Percentiles rank a stretch among this genome's conserved stretches.
Evolutionary conservation across 1,140 invertebrate genomes (phyloP).

Genomic region (Frieseomelitta varia): DNA sequence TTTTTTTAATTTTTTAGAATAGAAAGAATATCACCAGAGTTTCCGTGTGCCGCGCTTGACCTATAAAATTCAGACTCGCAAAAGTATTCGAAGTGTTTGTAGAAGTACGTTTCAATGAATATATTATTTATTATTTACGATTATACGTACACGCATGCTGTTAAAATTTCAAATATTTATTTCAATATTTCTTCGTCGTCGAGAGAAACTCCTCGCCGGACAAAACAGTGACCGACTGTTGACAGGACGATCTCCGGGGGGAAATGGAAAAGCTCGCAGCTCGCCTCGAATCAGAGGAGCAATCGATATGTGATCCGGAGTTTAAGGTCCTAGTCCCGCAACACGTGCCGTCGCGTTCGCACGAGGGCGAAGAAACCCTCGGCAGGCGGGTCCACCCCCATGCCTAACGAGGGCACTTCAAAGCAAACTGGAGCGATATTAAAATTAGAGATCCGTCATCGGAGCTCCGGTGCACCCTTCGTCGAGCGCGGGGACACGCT

Average conservation of each 20-base stretch:
- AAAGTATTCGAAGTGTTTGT: too few relatives aligned
- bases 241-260: neutral
- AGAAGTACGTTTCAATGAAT: too few relatives aligned
- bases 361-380: constrained; percentile 60
- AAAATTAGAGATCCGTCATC: constrained; percentile 75
- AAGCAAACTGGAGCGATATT: constrained; percentile 76
- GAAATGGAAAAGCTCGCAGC: neutral
- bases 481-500: constrained; percentile 51
- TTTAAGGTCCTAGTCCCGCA: constrained; percentile 53
- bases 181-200: too few relatives aligned
- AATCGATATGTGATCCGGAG: constrained; percentile 50
- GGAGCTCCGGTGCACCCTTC: constrained; percentile 51
- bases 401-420: constrained; percentile 73
- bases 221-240: neutral
- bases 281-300: neutral
- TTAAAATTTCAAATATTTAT: too few relatives aligned
- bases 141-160: too few relatives aligned
- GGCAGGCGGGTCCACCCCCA: constrained; percentile 53
- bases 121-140: too few relatives aligned
- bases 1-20: neutral
- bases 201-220: too few relatives aligned
- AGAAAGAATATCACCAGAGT: too few relatives aligned
- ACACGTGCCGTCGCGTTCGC: constrained; percentile 61
- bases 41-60: too few relatives aligned
- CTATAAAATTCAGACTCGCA: too few relatives aligned